phyloP scores from a whole-genome alignment of 1,140 invertebrate species.

The Pogonognathellus flavescens region DNA sequence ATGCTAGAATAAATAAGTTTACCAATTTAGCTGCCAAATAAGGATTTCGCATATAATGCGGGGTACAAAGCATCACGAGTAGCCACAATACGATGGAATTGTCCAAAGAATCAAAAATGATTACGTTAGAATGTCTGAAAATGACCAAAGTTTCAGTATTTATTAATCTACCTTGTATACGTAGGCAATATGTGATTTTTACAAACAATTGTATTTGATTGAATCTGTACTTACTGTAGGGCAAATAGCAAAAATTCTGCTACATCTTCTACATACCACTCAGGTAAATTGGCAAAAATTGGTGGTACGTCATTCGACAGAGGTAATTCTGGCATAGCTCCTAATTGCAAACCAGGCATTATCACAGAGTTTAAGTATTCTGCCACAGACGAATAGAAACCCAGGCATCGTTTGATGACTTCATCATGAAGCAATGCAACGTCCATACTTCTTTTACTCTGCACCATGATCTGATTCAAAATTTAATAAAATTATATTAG shows the following conservation, averaged over 20 bases:
- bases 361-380: slow-evolving; percentile 77
- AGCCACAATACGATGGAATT: slow-evolving; percentile 89
- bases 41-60: slow-evolving; percentile 93
- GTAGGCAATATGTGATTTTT: not conserved
- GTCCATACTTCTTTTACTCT: slow-evolving; percentile 78
- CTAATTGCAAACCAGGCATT: slow-evolving; percentile 51
- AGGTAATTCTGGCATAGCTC: slow-evolving; percentile 70
- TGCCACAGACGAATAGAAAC: slow-evolving; percentile 89
- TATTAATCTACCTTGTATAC: not conserved
- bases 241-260: slow-evolving; percentile 94
- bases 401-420: slow-evolving; percentile 82
- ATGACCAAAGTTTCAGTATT: slow-evolving; percentile 3
- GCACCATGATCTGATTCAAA: slow-evolving; percentile 41
- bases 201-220: not conserved
- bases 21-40: slow-evolving; percentile 93
- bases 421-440: slow-evolving; percentile 86
- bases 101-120: slow-evolving; percentile 79
- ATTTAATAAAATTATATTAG: slow-evolving; percentile 12
- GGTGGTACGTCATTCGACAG: slow-evolving; percentile 76
- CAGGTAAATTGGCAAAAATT: slow-evolving; percentile 89
- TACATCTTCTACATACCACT: slow-evolving; percentile 97
- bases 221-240: slow-evolving; percentile 90
- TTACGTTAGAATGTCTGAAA: slow-evolving; percentile 24
- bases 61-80: slow-evolving; percentile 88
- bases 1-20: slow-evolving; percentile 16